A percentile compares a stretch with the other conserved stretches of the same genome.
phyloP scores from a whole-genome alignment of 1,140 invertebrate genomes.

The Brachionus calyciflorus region DNA sequence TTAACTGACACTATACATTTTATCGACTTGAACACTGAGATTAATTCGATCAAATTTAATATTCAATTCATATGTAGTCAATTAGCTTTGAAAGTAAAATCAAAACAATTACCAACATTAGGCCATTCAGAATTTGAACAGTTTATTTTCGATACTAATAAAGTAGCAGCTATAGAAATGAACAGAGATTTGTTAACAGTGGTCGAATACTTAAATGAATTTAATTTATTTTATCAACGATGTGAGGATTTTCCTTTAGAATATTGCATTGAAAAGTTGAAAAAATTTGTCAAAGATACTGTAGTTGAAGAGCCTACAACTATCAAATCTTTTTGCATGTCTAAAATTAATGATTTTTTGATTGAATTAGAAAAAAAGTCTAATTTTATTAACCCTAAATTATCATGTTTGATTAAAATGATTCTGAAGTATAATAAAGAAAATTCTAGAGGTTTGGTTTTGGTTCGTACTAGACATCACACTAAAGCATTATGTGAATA shows the following conservation, averaged over 20 bases:
- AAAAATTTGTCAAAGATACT: neutral
- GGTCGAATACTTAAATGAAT: neutral
- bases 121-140: conserved; percentile 18
- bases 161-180: neutral
- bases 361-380: neutral
- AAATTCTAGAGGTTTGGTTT: conserved; percentile 7
- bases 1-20: neutral
- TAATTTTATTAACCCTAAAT: conserved; percentile 12
- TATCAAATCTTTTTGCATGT: neutral
- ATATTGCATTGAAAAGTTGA: neutral
- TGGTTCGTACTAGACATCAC: conserved; percentile 5
- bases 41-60: neutral
- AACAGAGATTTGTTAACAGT: neutral
- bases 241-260: neutral
- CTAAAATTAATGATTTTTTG: neutral
- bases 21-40: neutral
- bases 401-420: neutral
- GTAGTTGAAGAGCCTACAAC: neutral
- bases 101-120: neutral
- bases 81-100: neutral
- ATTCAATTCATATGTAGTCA: neutral
- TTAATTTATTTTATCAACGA: conserved; percentile 10
- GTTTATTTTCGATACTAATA: neutral
- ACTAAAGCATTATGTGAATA: conserved; percentile 6
- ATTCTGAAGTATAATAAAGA: neutral